phyloP scores from a whole-genome alignment of 2,113 vertebrate species.

The Cardinalis cardinalis region DNA sequence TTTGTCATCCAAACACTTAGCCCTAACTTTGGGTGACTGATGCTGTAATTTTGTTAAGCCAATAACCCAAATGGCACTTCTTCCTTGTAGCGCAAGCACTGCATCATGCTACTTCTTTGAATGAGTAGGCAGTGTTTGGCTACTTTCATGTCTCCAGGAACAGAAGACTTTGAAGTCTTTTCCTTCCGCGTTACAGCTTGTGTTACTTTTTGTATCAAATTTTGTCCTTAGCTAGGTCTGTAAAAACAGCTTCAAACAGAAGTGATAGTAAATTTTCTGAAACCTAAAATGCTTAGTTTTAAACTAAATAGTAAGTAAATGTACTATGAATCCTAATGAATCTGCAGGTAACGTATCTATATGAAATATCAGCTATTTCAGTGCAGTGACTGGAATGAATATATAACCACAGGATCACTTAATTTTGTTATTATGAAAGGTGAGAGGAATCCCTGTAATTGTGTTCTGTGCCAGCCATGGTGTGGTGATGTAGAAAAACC shows the following conservation, averaged over 20 bases:
- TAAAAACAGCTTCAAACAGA: neutral
- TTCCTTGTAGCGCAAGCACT: neutral
- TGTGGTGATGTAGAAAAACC: too few relatives aligned
- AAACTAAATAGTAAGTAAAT: neutral
- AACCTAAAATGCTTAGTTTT: neutral
- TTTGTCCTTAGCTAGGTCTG: neutral
- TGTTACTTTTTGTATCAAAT: neutral
- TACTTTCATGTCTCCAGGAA: neutral
- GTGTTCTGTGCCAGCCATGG: accelerated
- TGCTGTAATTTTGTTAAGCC: neutral
- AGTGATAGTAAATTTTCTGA: neutral
- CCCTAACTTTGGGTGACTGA: neutral
- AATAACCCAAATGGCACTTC: neutral
- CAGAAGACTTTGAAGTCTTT: neutral
- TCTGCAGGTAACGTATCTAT: neutral
- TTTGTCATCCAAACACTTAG: neutral
- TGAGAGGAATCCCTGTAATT: neutral
- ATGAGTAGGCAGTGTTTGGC: neutral
- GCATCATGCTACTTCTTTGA: neutral
- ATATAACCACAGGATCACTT: accelerated
- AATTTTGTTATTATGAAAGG: neutral
- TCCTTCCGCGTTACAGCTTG: neutral
- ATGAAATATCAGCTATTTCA: neutral
- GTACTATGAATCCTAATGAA: neutral
- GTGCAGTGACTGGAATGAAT: neutral